Base-by-base conservation (phyloP, 2,797 vertebrate genomes). In the Australoheros facetus region DNA sequence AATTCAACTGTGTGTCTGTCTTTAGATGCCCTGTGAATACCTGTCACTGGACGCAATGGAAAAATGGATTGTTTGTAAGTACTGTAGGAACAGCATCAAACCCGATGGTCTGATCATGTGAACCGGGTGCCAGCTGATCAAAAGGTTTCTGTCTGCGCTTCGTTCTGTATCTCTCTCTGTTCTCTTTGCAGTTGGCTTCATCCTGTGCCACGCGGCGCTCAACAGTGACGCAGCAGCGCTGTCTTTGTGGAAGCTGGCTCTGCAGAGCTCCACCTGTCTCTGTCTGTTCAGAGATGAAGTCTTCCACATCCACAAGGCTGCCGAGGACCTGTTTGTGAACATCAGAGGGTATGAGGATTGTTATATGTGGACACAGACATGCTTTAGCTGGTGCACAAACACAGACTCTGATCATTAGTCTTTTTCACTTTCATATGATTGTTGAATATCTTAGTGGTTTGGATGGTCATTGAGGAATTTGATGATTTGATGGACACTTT, bases 41-140 rank as follows among this genome's bases (percentile, higher is more conserved):
- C 95, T 99, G 7, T 99, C 98, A 51, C 94, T 99, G 94, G 98
- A 99, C 90, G 79, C 97, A 16, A 99, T 99, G 98, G 98, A 99
- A 91, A 99, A 99, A 92, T 99, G 98, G 98, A 99, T 99, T 45
- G 98, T 99, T 78, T 99, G 98, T 99, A 95, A 98, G 98, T 98
- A 83, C 53, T 14, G 39, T n/a, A 71, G 34, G 60, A 59, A 37
- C 0, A 3, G 6, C 42, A 6, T n/a, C 0, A 2, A 75, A 3
- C 51, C 7, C 8, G 6, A 3, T 10, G 1, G 26, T 51, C 64
- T 69, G 64, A 30, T 48, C 64, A 0, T 21, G 14, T 75, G 48
- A 53, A 10, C 10, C 16, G 23, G 28, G 55, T 62, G 28, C 30
- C 42, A 66, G 56, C 3, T 21, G 23, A 45, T 78, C n/a, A 77